Conservation (phyloP, 2,797 vertebrate genomes). For the Harpagifer antarcticus region DNA sequence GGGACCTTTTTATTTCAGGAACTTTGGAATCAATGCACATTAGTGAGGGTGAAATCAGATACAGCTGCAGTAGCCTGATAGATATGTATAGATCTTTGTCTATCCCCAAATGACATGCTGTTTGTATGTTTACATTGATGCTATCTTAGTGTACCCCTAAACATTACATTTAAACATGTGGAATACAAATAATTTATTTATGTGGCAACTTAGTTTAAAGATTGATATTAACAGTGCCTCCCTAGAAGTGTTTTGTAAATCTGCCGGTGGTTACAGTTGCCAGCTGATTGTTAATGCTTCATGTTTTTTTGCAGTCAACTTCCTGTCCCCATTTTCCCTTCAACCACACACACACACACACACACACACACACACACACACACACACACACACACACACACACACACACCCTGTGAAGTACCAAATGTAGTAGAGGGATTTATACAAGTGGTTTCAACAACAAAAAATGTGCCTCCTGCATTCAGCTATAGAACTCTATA, state of each 20-base stretch:
- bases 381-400: not conserved
- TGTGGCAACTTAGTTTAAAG: not conserved
- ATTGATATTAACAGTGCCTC: conserved; percentile 2
- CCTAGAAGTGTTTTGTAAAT: conserved; percentile 22
- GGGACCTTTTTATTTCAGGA: not conserved
- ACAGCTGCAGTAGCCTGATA: not conserved
- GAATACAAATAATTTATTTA: not conserved
- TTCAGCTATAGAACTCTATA: not conserved
- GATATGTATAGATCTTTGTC: conserved; percentile 14
- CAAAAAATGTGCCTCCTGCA: not conserved
- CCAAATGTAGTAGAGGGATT: not conserved
- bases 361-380: no score
- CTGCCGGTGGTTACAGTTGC: conserved; percentile 8
- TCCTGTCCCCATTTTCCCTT: conserved; percentile 6
- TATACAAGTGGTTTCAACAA: not conserved
- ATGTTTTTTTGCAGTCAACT: conserved; percentile 8
- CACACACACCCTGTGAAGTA: not conserved
- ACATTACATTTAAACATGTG: not conserved
- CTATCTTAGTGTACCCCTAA: not conserved
- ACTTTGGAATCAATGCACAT: not conserved
- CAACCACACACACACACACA: not conserved
- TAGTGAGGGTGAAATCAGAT: not conserved
- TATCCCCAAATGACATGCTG: conserved; percentile 15
- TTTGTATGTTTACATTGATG: conserved; percentile 15
- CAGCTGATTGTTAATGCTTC: conserved; percentile 34